phyloP scores from a whole-genome alignment of 2,113 vertebrate genomes.

The Cygnus atratus region DNA sequence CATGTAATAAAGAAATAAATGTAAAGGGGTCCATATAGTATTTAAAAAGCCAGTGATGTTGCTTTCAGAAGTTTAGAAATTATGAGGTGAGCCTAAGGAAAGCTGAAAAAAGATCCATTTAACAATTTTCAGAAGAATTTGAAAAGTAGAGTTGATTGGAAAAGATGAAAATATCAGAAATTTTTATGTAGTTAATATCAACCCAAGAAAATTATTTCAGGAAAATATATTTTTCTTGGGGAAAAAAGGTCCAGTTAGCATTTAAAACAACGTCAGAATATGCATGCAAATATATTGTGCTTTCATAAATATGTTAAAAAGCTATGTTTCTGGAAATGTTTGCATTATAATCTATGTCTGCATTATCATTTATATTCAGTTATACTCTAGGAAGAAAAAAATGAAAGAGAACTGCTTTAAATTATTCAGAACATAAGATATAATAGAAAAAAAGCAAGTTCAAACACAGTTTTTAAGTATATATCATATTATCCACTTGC shows the following conservation, averaged over 20 bases:
- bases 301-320: not conserved
- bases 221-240: not conserved
- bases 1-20: not conserved
- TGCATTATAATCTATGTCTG: not conserved
- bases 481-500: not conserved
- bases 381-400: not conserved
- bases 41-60: not conserved
- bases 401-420: not conserved
- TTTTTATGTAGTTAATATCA: not conserved
- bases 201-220: not conserved
- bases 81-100: not conserved
- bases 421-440: too few relatives aligned
- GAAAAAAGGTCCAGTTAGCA: not conserved
- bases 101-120: not conserved
- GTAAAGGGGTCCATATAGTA: accelerated
- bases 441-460: not conserved
- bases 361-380: not conserved
- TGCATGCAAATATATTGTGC: not conserved
- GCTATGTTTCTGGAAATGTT: not conserved
- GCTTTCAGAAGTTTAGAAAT: not conserved
- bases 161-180: not conserved
- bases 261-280: not conserved
- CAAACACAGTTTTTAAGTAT: not conserved
- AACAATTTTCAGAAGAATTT: not conserved
- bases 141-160: not conserved